Conservation (phyloP, 2,888 invertebrate species). For the Magallana nippona region DNA sequence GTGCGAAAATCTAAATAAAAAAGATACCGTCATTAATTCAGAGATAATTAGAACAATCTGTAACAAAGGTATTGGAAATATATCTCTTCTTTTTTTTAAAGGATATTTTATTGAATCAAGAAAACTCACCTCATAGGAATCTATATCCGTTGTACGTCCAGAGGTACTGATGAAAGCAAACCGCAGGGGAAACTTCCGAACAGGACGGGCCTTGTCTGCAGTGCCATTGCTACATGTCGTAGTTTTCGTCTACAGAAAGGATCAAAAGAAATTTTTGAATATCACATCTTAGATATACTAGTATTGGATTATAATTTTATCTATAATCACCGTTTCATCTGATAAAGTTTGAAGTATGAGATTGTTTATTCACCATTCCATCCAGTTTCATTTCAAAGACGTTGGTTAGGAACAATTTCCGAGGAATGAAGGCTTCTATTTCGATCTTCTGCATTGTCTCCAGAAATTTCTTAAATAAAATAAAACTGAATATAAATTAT, state of each 20-base stretch:
- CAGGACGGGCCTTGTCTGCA: too few species aligned
- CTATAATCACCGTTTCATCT: too few species aligned
- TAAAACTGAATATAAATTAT: not conserved
- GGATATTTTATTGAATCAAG: not conserved
- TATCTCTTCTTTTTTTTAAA: too few species aligned
- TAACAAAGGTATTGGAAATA: too few species aligned
- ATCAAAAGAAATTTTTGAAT: not conserved
- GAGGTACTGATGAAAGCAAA: not conserved
- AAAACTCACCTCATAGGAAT: not conserved
- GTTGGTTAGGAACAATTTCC: not conserved
- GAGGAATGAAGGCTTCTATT: not conserved
- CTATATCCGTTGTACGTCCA: not conserved
- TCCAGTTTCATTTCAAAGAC: not conserved
- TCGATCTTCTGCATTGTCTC: not conserved
- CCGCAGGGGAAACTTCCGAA: too few species aligned
- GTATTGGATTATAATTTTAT: too few species aligned
- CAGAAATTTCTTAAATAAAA: not conserved
- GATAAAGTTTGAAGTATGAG: too few species aligned
- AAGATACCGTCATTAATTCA: too few species aligned
- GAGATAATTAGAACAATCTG: too few species aligned
- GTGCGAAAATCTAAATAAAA: too few species aligned
- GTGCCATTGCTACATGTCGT: too few species aligned
- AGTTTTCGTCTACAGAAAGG: too few species aligned
- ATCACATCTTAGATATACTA: not conserved
- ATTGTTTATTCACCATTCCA: not conserved